phyloP scores from a whole-genome alignment of 2,113 vertebrate genomes.

The Nannobrachium achirus region DNA sequence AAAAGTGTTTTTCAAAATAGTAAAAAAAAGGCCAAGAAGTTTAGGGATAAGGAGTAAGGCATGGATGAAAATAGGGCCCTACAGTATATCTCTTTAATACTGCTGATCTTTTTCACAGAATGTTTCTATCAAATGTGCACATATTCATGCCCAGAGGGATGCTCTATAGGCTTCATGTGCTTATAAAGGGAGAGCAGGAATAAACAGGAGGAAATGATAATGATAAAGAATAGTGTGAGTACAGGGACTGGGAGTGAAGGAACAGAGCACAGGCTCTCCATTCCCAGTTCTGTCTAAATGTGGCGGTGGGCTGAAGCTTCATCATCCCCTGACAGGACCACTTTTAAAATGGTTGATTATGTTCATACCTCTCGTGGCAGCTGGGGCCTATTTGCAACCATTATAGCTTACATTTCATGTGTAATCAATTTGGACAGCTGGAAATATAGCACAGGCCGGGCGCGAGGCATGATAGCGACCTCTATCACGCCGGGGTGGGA shows the following conservation, averaged over 20 bases:
- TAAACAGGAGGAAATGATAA: neutral
- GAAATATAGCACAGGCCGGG: conserved; percentile 34
- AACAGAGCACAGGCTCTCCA: neutral
- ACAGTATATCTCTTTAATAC: no score
- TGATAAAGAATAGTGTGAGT: neutral
- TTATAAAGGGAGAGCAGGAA: neutral
- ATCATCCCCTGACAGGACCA: conserved; percentile 11
- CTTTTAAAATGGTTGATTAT: conserved; percentile 48
- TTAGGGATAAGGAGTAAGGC: no score
- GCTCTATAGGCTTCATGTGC: no score
- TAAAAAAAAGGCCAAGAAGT: no score
- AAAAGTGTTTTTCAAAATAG: no score
- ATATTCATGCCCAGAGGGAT: no score
- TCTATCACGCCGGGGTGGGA: neutral
- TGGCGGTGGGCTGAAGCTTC: conserved; percentile 14
- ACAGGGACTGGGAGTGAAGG: neutral
- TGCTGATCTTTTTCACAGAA: no score
- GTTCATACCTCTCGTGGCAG: conserved; percentile 41
- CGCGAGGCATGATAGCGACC: conserved; percentile 24
- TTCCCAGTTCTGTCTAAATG: conserved; percentile 13
- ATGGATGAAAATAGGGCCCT: no score
- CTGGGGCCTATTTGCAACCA: conserved; percentile 44
- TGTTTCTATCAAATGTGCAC: no score
- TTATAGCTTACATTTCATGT: conserved; percentile 34
- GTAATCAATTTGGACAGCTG: conserved; percentile 66